Base-by-base conservation (phyloP, 2,113 vertebrate species). In the Anhinga rufa region DNA sequence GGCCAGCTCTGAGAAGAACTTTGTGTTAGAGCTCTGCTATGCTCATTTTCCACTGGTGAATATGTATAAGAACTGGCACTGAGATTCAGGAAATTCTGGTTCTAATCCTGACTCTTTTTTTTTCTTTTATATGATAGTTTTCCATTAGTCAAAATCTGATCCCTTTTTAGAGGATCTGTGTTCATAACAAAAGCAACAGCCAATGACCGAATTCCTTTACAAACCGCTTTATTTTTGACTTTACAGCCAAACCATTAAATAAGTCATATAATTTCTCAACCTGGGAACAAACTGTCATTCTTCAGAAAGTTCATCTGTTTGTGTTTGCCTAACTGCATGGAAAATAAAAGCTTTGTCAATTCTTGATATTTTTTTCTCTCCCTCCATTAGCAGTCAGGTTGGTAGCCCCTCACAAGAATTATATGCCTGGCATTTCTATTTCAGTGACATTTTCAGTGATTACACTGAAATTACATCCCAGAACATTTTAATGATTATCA, bases 181-280 rank as follows among this genome's bases (percentile, higher is more conserved):
- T 79, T 94, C 80, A 92, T 89, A 95, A 94, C 74, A 95, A 79
- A 91, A 66, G 38, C 80, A 92, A 65, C 91, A 89, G 95, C 92
- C 91, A 95, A 51, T 94, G 78, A 79, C 69, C 7, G 14, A 87
- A 93, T 94, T 97, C 93, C 61, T 95, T 93, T 89, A 92, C 28
- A 95, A 95, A 92, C 92, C 94, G 82, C 91, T 95, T 94, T 89
- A 93, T 93, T 95, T 96, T 93, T 96, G 17, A 94, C 74, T 94
- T 97, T 91, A 94, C 92, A 95, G 91, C 95, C 95, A 96, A 96
- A 89, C 86, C 49, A 92, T 93, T 95, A 92, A 95, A 86, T 57
- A 96, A 90, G 57, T 94, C 72, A 18, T 57, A 92, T 69, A 96
- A 96, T 94, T 85, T 91, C 83, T 92, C 81, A 93, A 95, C 91